A percentile compares a stretch with the other conserved stretches of the same genome.
Conservation (phyloP, 2,888 invertebrate species). For the Cataglyphis cursor region DNA sequence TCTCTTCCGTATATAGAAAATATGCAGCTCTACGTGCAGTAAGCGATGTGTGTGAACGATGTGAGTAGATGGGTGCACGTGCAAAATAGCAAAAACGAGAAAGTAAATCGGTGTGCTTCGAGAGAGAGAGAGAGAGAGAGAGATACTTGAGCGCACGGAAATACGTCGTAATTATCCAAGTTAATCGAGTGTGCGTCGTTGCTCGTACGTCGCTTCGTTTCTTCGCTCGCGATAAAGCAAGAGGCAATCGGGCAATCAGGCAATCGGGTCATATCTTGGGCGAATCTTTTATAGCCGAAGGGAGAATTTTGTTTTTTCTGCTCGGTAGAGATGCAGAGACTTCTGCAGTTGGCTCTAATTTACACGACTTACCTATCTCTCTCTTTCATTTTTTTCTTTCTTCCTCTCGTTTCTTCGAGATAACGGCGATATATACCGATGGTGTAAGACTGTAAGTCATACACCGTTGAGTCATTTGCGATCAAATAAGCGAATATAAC, state of each 20-base stretch:
- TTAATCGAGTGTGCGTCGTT: conserved; percentile 43
- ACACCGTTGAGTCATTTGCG: conserved; percentile 49
- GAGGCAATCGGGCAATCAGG: conserved; percentile 24
- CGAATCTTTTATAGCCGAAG: conserved; percentile 19
- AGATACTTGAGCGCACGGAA: conserved; percentile 28
- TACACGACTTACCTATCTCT: background rate
- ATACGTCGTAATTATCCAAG: conserved; percentile 49
- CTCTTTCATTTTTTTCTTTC: background rate
- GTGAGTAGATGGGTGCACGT: conserved; percentile 24
- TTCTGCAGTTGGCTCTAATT: conserved; percentile 9
- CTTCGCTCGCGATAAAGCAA: conserved; percentile 27
- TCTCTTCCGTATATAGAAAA: conserved; percentile 41
- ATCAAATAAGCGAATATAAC: conserved; percentile 51
- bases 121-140: background rate
- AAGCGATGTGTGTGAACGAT: background rate
- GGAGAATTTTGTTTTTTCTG: conserved; percentile 14
- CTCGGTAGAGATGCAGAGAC: background rate
- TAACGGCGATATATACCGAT: conserved; percentile 38
- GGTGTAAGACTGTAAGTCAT: conserved; percentile 17
- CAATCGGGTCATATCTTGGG: conserved; percentile 41
- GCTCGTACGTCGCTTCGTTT: too few relatives aligned
- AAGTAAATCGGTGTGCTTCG: conserved; percentile 34
- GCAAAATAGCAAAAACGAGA: conserved; percentile 55
- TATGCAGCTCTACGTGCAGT: conserved; percentile 27
- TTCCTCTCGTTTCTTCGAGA: background rate